phyloP scores from a whole-genome alignment of 2,888 invertebrate genomes.

The Yponomeuta plumbellus region DNA sequence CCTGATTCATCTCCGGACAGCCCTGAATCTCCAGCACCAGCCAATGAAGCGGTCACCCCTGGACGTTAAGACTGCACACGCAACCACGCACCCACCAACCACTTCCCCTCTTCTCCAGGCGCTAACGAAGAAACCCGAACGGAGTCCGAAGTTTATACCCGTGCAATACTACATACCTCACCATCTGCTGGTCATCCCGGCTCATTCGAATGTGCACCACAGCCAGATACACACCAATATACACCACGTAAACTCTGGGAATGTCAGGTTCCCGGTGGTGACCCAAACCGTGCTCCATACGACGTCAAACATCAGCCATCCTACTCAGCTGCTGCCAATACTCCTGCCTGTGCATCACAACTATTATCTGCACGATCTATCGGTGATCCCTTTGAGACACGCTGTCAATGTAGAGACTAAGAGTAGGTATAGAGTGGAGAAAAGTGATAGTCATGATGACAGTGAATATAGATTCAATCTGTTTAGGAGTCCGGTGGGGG shows the following conservation, averaged over 20 bases:
- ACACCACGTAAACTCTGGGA: conserved; percentile 5
- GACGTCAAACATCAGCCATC: conserved; percentile 17
- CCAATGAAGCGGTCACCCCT: neutral
- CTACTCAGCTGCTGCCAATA: conserved; percentile 4
- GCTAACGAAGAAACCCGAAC: neutral
- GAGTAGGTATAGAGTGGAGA: neutral
- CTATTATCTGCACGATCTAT: conserved; percentile 14
- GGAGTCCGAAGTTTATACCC: conserved; percentile 8
- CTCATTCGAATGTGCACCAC: conserved; percentile 18
- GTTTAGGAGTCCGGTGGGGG: conserved; percentile 5
- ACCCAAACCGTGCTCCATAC: conserved; percentile 16
- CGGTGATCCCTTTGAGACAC: conserved; percentile 15
- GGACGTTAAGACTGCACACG: neutral
- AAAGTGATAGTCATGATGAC: neutral
- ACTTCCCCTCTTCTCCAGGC: neutral
- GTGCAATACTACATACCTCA: conserved; percentile 2
- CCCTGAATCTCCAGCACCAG: neutral
- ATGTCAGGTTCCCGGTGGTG: conserved; percentile 12
- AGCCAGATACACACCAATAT: conserved; percentile 15
- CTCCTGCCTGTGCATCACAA: conserved; percentile 6
- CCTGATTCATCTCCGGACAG: neutral
- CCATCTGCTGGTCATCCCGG: conserved; percentile 1
- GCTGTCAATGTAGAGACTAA: neutral
- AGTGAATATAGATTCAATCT: neutral
- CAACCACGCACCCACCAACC: neutral